Evolutionary conservation across 2,888 invertebrate species (phyloP).

Genomic region (Drosophila atroscutellata): DNA sequence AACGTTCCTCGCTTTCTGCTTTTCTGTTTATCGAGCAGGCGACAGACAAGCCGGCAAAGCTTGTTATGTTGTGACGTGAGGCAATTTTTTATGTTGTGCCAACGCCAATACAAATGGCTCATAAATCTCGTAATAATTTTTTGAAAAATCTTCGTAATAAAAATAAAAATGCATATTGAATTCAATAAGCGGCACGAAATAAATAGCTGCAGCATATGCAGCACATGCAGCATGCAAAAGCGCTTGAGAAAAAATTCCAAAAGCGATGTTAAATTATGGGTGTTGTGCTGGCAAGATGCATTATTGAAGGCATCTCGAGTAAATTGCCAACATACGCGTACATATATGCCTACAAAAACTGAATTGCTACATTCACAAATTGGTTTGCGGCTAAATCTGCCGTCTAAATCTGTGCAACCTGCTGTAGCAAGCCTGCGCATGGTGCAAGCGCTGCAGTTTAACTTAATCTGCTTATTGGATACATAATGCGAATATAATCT

Average conservation of each 20-base stretch:
- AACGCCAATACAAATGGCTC: constrained; percentile 50
- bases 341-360: background rate
- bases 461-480: constrained; percentile 37
- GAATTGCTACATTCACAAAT: constrained; percentile 35
- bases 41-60: constrained; percentile 44
- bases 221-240: background rate
- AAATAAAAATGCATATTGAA: constrained; percentile 36
- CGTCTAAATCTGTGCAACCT: constrained; percentile 13
- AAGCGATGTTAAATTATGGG: background rate
- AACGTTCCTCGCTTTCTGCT: constrained; percentile 14
- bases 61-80: constrained; percentile 55
- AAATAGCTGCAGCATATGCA: constrained; percentile 30
- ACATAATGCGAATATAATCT: constrained; percentile 28
- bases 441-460: constrained; percentile 37
- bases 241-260: constrained; percentile 8
- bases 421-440: constrained; percentile 15
- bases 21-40: constrained; percentile 43
- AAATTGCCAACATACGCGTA: background rate
- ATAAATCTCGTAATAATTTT: constrained; percentile 53
- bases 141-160: constrained; percentile 7
- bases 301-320: background rate
- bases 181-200: constrained; percentile 41
- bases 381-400: constrained; percentile 18
- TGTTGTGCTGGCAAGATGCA: constrained; percentile 6
- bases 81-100: constrained; percentile 49